Conservation (phyloP, 2,888 invertebrate genomes). For the Lepidocyrtinus sp. region DNA sequence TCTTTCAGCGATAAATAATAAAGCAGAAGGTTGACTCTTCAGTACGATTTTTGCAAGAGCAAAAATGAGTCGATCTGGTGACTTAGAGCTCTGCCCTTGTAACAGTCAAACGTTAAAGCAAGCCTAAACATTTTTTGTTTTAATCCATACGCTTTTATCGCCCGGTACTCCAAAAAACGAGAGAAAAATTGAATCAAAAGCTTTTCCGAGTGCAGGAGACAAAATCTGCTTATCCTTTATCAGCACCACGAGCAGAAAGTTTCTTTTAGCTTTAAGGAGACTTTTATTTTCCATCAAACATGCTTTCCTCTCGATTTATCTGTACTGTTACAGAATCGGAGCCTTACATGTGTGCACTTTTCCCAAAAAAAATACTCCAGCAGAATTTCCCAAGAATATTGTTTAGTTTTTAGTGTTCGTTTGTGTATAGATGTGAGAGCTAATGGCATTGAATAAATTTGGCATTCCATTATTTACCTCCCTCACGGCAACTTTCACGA, state of each 20-base stretch:
- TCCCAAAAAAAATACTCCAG: too few species aligned
- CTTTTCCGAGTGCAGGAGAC: neutral
- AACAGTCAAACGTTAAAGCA: too few species aligned
- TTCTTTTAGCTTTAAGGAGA: neutral
- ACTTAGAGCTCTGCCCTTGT: too few species aligned
- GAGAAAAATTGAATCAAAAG: neutral
- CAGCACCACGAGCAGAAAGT: neutral
- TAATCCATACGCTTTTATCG: neutral
- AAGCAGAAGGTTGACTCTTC: neutral
- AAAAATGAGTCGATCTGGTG: too few species aligned
- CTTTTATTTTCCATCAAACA: neutral
- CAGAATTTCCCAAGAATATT: too few species aligned
- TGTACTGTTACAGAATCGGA: too few species aligned
- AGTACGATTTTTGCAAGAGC: neutral
- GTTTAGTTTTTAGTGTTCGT: too few species aligned
- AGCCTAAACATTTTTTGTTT: too few species aligned
- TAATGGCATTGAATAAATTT: conserved; percentile 24
- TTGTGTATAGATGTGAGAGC: neutral
- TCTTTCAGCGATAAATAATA: neutral
- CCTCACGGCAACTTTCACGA: neutral
- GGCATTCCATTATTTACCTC: conserved; percentile 29
- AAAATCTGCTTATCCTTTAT: conserved; percentile 34
- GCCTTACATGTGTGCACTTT: too few species aligned
- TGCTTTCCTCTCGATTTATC: too few species aligned
- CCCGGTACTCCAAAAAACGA: neutral